phyloP scores from a whole-genome alignment of 2,888 invertebrate genomes.

The Chaetogeoica ovagalla region DNA sequence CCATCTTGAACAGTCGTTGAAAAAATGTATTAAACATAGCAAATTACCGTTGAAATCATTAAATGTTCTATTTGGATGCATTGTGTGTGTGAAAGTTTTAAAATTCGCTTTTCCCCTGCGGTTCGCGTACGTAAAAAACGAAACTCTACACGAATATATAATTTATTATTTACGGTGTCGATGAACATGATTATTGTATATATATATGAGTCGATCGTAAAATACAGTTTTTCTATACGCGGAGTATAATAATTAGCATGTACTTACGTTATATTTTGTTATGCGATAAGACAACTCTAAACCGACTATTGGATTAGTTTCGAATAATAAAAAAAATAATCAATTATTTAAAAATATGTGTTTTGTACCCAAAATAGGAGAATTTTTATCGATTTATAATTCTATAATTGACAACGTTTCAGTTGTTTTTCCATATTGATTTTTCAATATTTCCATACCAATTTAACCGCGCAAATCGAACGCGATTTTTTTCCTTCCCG shows the following conservation, averaged over 20 bases:
- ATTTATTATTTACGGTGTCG: neutral
- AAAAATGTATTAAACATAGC: conserved; percentile 9
- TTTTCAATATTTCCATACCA: too few relatives aligned
- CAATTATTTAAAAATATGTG: too few relatives aligned
- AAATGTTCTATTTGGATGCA: neutral
- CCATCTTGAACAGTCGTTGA: neutral
- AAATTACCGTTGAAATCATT: conserved; percentile 12
- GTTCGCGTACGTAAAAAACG: neutral
- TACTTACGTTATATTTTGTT: too few relatives aligned
- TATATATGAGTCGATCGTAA: neutral
- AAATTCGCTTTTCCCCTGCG: neutral
- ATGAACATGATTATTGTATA: neutral
- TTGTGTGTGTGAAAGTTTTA: conserved; percentile 13
- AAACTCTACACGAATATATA: neutral
- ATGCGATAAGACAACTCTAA: too few relatives aligned
- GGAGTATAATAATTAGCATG: neutral
- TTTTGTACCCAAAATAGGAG: too few relatives aligned
- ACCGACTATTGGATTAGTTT: too few relatives aligned
- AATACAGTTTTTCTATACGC: neutral
- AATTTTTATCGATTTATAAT: too few relatives aligned
- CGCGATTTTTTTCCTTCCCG: too few relatives aligned
- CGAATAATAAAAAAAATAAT: too few relatives aligned
- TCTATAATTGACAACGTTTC: too few relatives aligned
- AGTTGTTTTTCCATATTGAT: too few relatives aligned
- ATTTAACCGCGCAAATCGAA: too few relatives aligned